Conservation (phyloP, 2,113 vertebrate species). For the Mobula hypostoma region DNA sequence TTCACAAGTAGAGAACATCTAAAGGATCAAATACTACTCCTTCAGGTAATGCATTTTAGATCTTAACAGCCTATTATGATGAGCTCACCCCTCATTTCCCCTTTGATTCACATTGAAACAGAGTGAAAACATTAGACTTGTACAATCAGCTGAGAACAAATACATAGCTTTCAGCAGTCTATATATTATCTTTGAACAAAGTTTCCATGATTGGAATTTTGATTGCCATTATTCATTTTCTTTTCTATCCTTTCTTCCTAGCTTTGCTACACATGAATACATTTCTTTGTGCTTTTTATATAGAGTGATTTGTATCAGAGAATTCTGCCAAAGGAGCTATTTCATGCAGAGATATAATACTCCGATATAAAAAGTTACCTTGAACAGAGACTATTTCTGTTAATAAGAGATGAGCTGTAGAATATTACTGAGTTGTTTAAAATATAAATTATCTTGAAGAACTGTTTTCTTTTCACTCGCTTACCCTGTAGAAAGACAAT, state of each 20-base stretch:
- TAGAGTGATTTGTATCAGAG: neutral
- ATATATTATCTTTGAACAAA: neutral
- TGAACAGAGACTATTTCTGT: neutral
- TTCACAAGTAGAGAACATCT: neutral
- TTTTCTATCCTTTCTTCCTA: neutral
- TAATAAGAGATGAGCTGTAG: neutral
- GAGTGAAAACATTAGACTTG: neutral
- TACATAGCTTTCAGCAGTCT: neutral
- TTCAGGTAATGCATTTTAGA: neutral
- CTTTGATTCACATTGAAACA: neutral
- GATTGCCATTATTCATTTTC: neutral
- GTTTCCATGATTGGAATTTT: neutral
- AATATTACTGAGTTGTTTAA: neutral
- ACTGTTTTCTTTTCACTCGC: neutral
- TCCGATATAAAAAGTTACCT: neutral
- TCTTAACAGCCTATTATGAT: neutral
- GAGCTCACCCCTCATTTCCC: neutral
- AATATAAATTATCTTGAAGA: neutral
- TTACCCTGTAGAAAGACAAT: conserved; percentile 18
- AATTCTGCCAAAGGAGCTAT: neutral
- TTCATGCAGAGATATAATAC: neutral
- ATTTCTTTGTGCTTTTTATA: neutral
- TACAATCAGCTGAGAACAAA: neutral
- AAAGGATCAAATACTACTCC: neutral
- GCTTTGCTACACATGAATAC: neutral